These are phyloP conservation scores for Octodonta nipae DNA, from an alignment of 2,888 invertebrate species.

Conservation along the genomic window DNA sequence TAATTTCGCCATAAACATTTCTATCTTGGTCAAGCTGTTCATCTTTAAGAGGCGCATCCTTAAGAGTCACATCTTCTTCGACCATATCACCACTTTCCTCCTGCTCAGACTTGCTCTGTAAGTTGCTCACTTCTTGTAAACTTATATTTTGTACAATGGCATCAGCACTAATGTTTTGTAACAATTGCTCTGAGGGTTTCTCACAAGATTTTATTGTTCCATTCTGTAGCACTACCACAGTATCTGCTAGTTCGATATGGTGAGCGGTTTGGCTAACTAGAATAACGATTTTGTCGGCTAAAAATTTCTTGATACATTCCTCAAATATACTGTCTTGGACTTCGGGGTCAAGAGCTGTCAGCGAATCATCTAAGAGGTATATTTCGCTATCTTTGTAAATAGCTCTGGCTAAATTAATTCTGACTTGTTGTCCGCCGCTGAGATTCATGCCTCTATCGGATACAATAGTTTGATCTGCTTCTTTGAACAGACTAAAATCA, in stretches of 20 bases:
- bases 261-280: slow-evolving; percentile 61
- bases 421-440: slow-evolving; percentile 70
- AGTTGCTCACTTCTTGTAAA: slow-evolving; percentile 5
- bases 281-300: slow-evolving; percentile 52
- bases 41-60: slow-evolving; percentile 15
- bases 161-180: slow-evolving; percentile 45
- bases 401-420: slow-evolving; percentile 72
- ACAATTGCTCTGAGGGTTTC: slow-evolving; percentile 52
- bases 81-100: slow-evolving; percentile 28
- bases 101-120: slow-evolving; percentile 7
- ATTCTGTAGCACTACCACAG: slow-evolving; percentile 26
- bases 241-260: slow-evolving; percentile 41
- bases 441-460: slow-evolving; percentile 61
- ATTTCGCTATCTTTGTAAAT: slow-evolving; percentile 71
- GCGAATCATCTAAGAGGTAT: slow-evolving; percentile 74
- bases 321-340: slow-evolving; percentile 76
- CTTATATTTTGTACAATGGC: slow-evolving; percentile 7
- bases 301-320: slow-evolving; percentile 49
- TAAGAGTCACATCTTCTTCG: slow-evolving; percentile 21
- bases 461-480: slow-evolving; percentile 66
- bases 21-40: neutral
- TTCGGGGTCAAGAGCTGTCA: slow-evolving; percentile 78
- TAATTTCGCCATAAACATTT: slow-evolving; percentile 22
- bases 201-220: slow-evolving; percentile 44
- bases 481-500: slow-evolving; percentile 59